Evolutionary conservation across 2,113 vertebrate genomes (phyloP), one percentile per base, ranked within the genome.

Genomic region (Clarias gariepinus): DNA sequence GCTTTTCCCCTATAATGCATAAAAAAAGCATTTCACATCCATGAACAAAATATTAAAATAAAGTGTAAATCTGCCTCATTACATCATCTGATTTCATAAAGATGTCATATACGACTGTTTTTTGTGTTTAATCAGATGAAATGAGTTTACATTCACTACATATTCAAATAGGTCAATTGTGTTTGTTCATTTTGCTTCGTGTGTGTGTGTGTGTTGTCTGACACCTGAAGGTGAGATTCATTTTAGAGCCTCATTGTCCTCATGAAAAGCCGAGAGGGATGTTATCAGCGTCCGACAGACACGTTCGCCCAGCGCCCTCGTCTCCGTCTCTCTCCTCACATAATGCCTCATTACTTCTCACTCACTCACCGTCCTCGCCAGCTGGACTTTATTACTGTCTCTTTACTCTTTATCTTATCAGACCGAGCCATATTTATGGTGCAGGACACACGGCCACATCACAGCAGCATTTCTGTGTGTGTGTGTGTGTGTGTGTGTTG

Each of bases 251-350:
- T 90, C 90, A 94, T 93, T 94, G 93, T 94, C 92, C 91, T 92
- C 91, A 88, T 92, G 90, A 93, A 92, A 91, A 82, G 90, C 85
- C 86, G 82, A 86, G 63, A 82, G 25, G 94, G 92, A 93, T 93
- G 92, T 94, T 94, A 94, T 94, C 94, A 91, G 93, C 80, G 89
- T 84, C 83, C 84, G 83, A 92, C 93, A 94, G 93, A 88, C 93
- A 92, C 88, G 87, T 21, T 87, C 90, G 86, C 89, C 87, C 78
- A 76, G n/a, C 28, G 19, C 53, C 64, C 64, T 8, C 21, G 58
- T 74, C 36, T 41, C 63, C 9, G 41, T 60, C 18, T 41, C 28
- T 36, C 52, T 12, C 30, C 55, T 47, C 68, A 36, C 69, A 92
- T 90, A 92, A 93, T 92, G 93, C 92, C 93, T 93, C 92, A 93